Evolutionary conservation across 2,113 vertebrate species (phyloP), one percentile per base, ranked within the genome.

Genomic region (Tautogolabrus adspersus): DNA sequence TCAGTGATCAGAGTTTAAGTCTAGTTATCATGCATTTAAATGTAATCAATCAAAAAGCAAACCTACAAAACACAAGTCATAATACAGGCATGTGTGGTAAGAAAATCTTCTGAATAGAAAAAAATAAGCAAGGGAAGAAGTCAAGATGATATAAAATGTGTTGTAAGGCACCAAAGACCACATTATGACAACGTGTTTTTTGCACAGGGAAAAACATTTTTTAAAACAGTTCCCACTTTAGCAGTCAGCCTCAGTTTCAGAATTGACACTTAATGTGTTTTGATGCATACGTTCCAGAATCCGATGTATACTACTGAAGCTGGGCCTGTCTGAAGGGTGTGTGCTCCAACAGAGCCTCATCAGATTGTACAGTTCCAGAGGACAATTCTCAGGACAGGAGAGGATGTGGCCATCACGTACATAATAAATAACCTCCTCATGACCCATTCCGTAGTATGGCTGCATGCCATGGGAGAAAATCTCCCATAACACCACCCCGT

Each of bases 261-360:
- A 44, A n/a, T 61, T 80, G 0, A 7, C 3, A 22, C 61, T 85
- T 0, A 95, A 74, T 0, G 93, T 94, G 86, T 93, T 94, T 42
- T 96, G 93, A 0, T 98, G 97, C 96, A 99, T 99, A 10, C 97
- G 96, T 59, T 97, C 97, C 91, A 99, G 90, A 72, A 99, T 98
- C 47, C 97, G 92, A 74, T 98, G 96, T 73, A 98, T 98, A 37
- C 98, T 97, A 42, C 95, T 88, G 49, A 99, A 99, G 67, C 96
- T 93, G 5, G 98, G 98, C 38, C 98, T 90, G 54, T 99, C 97
- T 0, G 95, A 87, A 0, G 98, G 96, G 52, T 96, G 85, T 51
- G 93, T 94, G 89, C 97, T 98, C 98, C 98, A 99, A 34, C 98
- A 99, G 34, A 99, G 96, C 2, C 97, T 96, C 98, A 99, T 99